Base-by-base conservation (phyloP, 2,888 invertebrate genomes). In the Noctua fimbriata region DNA sequence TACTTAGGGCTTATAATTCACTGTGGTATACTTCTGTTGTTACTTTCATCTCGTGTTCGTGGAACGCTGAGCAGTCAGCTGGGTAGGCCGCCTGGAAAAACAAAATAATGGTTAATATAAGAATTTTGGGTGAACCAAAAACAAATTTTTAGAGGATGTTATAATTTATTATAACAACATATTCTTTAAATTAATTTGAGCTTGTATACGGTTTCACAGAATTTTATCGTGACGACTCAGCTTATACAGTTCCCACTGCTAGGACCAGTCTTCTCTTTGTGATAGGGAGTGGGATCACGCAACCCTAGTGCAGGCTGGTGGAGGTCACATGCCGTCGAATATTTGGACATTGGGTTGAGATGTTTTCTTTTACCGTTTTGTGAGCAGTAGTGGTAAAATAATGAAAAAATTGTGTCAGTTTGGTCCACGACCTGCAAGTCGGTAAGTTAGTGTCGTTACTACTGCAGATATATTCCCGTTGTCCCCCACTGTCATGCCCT, bases 21-120 rank as follows among this genome's bases (percentile, higher is more conserved):
- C 97, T 98, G 95, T 98, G 98, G 90, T 98, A 97, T 83, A 98
- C 98, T 95, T 98, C 98, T 70, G 98, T 98, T 78, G 98, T 98
- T 49, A 98, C 98, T 97, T 97, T 98, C 69, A 98, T 94, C 94
- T 98, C 98, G 93, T 98, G 98, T 92, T 98, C 98, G 93, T 98
- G 98, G 97, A 98, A 99, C 2, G 98, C 97, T 47, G 97, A 97
- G 91, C 98, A 98, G 89, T 98, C 98, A 0, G 98, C 98, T 71
- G 98, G 98, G 92, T 98, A 98, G 80, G 97, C 97, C 5, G 96
- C 96, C 98, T 98, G 95, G 60, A 96, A 85, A 79, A 36, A n/a
- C 1, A 72, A 16, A 16, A 12, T 4, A 73, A 5, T 65, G 2
- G 24, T 55, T 44, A 14, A 28, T 1, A 41, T 10, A 4, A 2